phyloP scores from a whole-genome alignment of 1,140 invertebrate genomes.

The Drosophila ananassae region DNA sequence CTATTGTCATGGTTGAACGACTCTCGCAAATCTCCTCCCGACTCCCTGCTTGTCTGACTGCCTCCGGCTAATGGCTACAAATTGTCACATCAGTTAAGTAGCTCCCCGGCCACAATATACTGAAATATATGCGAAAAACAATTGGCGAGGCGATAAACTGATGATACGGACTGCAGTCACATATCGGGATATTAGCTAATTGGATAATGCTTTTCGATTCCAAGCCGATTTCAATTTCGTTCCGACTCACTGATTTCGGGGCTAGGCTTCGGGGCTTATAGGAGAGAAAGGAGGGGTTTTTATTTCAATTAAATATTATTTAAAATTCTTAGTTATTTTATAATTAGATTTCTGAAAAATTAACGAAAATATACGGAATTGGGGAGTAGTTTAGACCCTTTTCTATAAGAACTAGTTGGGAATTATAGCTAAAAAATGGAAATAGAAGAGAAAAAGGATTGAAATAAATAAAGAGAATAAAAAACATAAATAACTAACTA shows the following conservation, averaged over 20 bases:
- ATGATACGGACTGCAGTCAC: slow-evolving; percentile 25
- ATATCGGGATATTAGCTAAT: slow-evolving; percentile 16
- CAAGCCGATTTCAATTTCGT: slow-evolving; percentile 2
- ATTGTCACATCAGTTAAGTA: slow-evolving; percentile 49
- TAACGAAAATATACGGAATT: no score
- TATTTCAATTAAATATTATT: no score
- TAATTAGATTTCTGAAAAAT: no score
- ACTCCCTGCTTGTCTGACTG: slow-evolving; percentile 14
- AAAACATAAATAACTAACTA: no score
- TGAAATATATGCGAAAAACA: slow-evolving; percentile 12
- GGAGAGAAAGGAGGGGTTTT: no score
- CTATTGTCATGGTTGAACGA: slow-evolving; percentile 25
- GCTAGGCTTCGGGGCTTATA: background rate
- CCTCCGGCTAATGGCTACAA: slow-evolving; percentile 48
- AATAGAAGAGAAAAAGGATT: no score
- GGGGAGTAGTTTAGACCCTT: no score
- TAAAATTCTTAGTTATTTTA: no score
- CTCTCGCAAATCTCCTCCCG: slow-evolving; percentile 17
- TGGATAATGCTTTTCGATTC: slow-evolving; percentile 33
- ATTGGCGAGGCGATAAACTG: slow-evolving; percentile 48
- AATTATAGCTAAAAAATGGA: no score
- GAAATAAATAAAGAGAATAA: no score
- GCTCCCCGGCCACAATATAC: background rate
- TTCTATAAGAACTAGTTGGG: no score
- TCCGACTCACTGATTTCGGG: background rate